phyloP scores from a whole-genome alignment of 2,113 vertebrate species.

The Tupaia tana region DNA sequence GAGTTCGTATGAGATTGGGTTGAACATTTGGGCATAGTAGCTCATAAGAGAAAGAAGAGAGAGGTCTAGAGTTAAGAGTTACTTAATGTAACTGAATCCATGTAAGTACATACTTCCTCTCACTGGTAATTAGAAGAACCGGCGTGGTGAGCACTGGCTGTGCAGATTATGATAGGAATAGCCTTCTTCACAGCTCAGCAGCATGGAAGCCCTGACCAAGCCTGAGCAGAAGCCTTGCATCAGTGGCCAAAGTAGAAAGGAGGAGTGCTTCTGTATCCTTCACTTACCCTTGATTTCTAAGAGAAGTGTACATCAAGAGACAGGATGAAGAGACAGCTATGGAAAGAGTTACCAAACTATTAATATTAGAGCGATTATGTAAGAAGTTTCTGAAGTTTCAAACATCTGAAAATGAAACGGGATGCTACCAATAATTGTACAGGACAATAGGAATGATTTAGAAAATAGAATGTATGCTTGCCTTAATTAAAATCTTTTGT shows the following conservation, averaged over 20 bases:
- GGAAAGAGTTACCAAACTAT: neutral
- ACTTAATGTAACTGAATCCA: neutral
- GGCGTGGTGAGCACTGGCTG: neutral
- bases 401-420: neutral
- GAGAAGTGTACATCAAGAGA: neutral
- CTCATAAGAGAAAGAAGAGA: neutral
- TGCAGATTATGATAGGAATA: neutral
- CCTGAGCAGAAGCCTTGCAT: neutral
- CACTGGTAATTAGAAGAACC: neutral
- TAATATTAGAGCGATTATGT: neutral
- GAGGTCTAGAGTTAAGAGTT: neutral
- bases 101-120: neutral
- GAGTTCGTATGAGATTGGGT: neutral
- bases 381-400: neutral
- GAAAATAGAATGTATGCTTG: neutral
- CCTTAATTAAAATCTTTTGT: constrained; percentile 33
- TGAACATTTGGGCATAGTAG: neutral
- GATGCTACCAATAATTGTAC: neutral
- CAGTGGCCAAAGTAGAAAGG: neutral
- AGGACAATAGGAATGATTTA: neutral
- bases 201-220: neutral
- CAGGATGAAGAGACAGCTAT: neutral
- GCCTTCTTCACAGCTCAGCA: neutral
- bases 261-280: neutral
- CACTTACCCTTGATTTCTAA: neutral